These are phyloP conservation scores for Cepaea hortensis DNA, from an alignment of 2,888 invertebrate species.

Conservation along the genomic window DNA sequence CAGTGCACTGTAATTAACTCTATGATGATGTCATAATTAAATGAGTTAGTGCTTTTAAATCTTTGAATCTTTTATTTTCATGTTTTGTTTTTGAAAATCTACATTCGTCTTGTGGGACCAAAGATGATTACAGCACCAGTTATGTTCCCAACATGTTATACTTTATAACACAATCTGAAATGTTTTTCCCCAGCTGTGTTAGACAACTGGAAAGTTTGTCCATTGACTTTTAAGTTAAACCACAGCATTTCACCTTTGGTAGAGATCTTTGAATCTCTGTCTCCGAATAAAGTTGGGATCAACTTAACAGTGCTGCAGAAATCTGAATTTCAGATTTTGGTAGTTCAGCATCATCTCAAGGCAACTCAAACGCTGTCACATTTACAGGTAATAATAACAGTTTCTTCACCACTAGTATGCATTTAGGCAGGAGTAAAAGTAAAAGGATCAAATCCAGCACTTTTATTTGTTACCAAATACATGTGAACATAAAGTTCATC, in stretches of 20 bases:
- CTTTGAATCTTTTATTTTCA: too few relatives aligned
- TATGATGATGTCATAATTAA: too few relatives aligned
- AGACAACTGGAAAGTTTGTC: constrained; percentile 32
- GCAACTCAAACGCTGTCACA: constrained; percentile 9
- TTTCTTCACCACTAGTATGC: not conserved
- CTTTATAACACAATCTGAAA: too few relatives aligned
- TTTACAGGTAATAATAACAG: constrained; percentile 11
- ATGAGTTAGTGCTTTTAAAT: too few relatives aligned
- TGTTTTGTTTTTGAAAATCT: too few relatives aligned
- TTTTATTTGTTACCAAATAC: not conserved
- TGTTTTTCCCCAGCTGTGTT: constrained; percentile 9
- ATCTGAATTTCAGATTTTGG: constrained; percentile 42
- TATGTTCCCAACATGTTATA: too few relatives aligned
- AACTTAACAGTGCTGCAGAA: constrained; percentile 32
- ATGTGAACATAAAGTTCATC: not conserved
- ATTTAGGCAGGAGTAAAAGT: constrained; percentile 21
- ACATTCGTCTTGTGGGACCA: too few relatives aligned
- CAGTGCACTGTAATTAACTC: too few relatives aligned
- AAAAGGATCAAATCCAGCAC: not conserved
- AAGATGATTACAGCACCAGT: too few relatives aligned
- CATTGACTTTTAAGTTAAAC: constrained; percentile 37
- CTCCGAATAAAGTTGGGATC: constrained; percentile 26
- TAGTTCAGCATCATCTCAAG: constrained; percentile 34
- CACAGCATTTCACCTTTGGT: constrained; percentile 14
- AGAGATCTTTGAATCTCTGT: constrained; percentile 38